phyloP scores from a whole-genome alignment of 2,888 invertebrate genomes.

The Chrysina gloriosa region DNA sequence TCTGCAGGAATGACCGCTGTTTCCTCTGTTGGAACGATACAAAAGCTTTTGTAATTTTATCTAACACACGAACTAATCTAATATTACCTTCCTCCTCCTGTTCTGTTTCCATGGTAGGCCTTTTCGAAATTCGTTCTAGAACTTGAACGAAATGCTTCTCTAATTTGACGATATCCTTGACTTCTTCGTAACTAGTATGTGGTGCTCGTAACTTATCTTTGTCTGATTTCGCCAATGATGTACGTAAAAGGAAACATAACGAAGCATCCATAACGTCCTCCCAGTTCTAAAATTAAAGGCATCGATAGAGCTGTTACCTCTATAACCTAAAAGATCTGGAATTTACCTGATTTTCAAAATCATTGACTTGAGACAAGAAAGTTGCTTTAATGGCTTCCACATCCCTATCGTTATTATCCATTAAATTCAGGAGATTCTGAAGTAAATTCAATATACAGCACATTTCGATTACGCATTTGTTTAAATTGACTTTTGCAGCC shows the following conservation, averaged over 20 bases:
- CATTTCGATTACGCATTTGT: conserved; percentile 56
- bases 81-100: too few relatives aligned
- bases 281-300: conserved; percentile 73
- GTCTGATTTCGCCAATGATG: conserved; percentile 72
- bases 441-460: conserved; percentile 57
- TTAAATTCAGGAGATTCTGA: conserved; percentile 55
- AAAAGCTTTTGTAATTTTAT: too few relatives aligned
- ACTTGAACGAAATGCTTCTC: conserved; percentile 62
- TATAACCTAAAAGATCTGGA: neutral
- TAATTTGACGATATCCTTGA: conserved; percentile 60
- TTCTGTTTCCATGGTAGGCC: conserved; percentile 20
- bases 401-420: conserved; percentile 54
- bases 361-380: conserved; percentile 56
- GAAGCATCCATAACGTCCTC: conserved; percentile 80
- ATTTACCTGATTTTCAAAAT: conserved; percentile 59
- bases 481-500: conserved; percentile 61
- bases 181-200: conserved; percentile 64
- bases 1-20: neutral
- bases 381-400: conserved; percentile 54
- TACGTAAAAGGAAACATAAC: conserved; percentile 74
- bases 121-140: conserved; percentile 58
- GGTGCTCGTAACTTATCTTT: conserved; percentile 72
- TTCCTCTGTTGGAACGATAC: conserved; percentile 2
- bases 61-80: too few relatives aligned
- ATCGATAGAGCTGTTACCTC: neutral